Evolutionary conservation across 2,113 vertebrate genomes (phyloP).

Genomic region (Zootoca vivipara): DNA sequence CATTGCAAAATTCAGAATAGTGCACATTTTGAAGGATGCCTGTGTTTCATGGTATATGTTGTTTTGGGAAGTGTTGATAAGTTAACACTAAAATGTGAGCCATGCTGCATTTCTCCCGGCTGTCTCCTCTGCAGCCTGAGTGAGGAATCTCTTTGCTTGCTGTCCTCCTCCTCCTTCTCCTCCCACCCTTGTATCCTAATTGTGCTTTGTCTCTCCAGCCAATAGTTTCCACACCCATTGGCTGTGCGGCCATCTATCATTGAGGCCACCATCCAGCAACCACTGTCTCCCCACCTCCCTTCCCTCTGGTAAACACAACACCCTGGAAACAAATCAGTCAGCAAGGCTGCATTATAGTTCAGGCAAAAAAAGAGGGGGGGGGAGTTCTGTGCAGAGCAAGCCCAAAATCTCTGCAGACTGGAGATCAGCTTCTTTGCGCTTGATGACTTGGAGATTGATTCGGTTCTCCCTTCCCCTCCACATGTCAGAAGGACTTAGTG

Average conservation of each 20-base stretch:
- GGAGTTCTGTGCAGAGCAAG: neutral
- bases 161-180: neutral
- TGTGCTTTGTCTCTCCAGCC: neutral
- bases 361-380: neutral
- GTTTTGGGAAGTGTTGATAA: too few species aligned
- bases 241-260: neutral
- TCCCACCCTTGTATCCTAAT: neutral
- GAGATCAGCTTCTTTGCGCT: neutral
- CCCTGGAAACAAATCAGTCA: neutral
- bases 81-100: too few species aligned
- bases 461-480: neutral
- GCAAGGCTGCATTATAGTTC: too few species aligned
- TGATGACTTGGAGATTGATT: slow-evolving; percentile 15
- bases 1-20: too few species aligned
- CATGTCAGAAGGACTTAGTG: slow-evolving; percentile 18
- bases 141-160: neutral
- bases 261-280: neutral
- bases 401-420: slow-evolving; percentile 1
- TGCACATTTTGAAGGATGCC: too few species aligned
- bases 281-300: neutral
- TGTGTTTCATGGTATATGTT: too few species aligned
- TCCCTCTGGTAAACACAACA: neutral
- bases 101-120: too few species aligned
- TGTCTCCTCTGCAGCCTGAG: too few species aligned
- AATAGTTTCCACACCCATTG: neutral